phyloP scores from a whole-genome alignment of 2,888 invertebrate genomes.

The Crepidodera aurea region DNA sequence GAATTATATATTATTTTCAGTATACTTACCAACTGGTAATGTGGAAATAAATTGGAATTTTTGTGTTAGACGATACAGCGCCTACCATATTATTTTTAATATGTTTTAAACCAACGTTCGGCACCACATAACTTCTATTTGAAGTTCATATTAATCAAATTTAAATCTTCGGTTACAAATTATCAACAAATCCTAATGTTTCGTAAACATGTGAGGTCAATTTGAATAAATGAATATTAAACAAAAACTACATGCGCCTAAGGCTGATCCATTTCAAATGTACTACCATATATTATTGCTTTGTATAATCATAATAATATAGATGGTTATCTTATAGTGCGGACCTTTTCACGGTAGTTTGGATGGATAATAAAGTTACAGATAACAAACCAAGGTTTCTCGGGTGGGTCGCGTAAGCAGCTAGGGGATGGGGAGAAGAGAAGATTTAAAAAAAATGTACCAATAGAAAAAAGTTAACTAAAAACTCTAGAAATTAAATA shows the following conservation, averaged over 20 bases:
- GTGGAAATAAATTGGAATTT: too few relatives aligned
- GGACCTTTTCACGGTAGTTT: not conserved
- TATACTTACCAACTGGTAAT: too few relatives aligned
- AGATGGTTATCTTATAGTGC: not conserved
- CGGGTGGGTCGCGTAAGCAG: too few relatives aligned
- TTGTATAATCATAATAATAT: not conserved
- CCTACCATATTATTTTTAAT: not conserved
- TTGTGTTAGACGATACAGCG: too few relatives aligned
- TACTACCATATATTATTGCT: not conserved
- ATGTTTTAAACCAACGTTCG: not conserved
- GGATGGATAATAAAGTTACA: too few relatives aligned
- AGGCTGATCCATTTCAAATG: conserved; percentile 3
- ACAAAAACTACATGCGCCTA: not conserved
- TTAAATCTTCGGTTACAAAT: conserved; percentile 7
- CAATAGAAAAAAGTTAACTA: too few relatives aligned
- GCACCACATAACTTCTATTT: not conserved
- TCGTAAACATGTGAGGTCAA: conserved; percentile 12
- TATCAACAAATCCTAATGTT: conserved; percentile 10
- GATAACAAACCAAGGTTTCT: too few relatives aligned
- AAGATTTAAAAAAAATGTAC: too few relatives aligned
- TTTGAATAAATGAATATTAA: conserved; percentile 14
- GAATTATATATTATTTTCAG: too few relatives aligned
- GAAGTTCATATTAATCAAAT: not conserved
- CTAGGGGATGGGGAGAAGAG: too few relatives aligned
- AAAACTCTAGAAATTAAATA: too few relatives aligned